A percentile compares a stretch with the other conserved stretches of the same genome.
Conservation (phyloP, 2,113 vertebrate species). For the Promerops cafer region DNA sequence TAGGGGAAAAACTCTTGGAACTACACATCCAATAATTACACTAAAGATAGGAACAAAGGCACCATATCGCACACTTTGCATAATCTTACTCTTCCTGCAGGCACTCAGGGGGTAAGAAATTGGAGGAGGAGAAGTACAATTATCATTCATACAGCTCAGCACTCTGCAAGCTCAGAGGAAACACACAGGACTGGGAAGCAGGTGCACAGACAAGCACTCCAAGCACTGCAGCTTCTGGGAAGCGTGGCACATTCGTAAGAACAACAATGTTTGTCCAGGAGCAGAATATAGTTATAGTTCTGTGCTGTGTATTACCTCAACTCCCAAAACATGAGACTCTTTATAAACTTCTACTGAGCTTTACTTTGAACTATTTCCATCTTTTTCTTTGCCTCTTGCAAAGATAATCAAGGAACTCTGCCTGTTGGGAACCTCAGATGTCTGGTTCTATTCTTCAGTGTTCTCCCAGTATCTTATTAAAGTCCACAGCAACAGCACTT, state of each 20-base stretch:
- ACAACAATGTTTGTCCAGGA: neutral
- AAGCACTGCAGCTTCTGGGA: neutral
- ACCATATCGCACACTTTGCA: neutral
- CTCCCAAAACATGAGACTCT: neutral
- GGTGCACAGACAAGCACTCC: neutral
- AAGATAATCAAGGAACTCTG: accelerated
- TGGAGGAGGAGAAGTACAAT: neutral
- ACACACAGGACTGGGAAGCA: neutral
- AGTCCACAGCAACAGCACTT: neutral
- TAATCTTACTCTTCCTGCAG: neutral
- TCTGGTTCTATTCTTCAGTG: neutral
- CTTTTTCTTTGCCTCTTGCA: neutral
- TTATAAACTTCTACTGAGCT: neutral
- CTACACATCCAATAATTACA: neutral
- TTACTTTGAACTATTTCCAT: neutral
- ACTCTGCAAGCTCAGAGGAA: neutral
- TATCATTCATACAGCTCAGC: neutral
- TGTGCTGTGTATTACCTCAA: neutral
- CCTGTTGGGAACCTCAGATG: neutral
- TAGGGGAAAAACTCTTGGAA: neutral
- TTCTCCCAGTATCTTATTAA: neutral
- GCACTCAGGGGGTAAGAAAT: neutral
- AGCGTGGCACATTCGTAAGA: accelerated
- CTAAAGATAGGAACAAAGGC: neutral
- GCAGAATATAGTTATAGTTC: neutral